Base-by-base conservation (phyloP, 1,140 invertebrate species). In the Musca domestica region DNA sequence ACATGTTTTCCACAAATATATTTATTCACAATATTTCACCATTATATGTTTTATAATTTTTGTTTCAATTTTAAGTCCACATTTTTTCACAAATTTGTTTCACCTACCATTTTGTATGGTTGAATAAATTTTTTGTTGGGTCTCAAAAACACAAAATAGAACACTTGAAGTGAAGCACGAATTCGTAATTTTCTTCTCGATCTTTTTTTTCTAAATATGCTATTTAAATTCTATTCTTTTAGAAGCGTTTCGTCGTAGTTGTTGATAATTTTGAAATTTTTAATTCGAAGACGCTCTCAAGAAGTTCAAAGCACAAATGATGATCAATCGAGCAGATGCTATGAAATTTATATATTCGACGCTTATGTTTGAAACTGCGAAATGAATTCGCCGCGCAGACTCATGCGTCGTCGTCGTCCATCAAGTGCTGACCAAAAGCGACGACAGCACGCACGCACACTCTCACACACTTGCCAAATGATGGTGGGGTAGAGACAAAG, bases 301-400 rank as follows among this genome's bases (percentile, higher is more conserved):
- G 76, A 78, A 78, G 76, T 78, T 78, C 76, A 78, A 78, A 78
- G 76, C 76, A 78, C 76, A 78, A 78, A 78, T 78, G 76, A 78
- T 78, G 76, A 78, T 78, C 76, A 78, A 75, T 70, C 76, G 73
- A 71, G 67, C 71, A 76, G 75, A 69, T 72, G 71, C 74, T 74
- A 71, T 72, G 72, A 76, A 75, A 78, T 78, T 78, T 78, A 78
- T 78, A 78, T 66, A 49, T 30, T 41, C 34, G 34, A 9, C 34
- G 34, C 34, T 41, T 41, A 41, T 41, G 34, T 12, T 30, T 17
- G 56, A n/a, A n/a, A n/a, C n/a, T n/a, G 23, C 51, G 9, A 52
- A 12, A 3, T 7, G 17, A 5, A 20, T 22, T 52, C 51, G 51
- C 19, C 51, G 23, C 51, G 51, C 51, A 9, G 2, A 23, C 51